phyloP scores from a whole-genome alignment of 2,888 invertebrate genomes.

The Melanostoma scalare region DNA sequence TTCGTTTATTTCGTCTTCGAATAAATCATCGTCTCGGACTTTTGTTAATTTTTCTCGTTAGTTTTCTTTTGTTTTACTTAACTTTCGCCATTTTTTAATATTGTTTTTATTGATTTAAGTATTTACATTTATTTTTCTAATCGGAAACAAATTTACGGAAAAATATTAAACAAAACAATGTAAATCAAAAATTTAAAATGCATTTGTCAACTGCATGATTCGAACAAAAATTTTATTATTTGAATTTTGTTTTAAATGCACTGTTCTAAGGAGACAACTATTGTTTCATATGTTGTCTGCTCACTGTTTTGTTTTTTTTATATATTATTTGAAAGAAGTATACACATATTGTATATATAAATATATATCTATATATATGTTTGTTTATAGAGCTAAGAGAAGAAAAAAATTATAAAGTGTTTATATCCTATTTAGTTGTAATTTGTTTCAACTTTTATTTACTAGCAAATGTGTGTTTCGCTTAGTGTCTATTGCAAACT shows the following conservation, averaged over 20 bases:
- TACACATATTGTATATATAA: too few species aligned
- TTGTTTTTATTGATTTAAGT: background rate
- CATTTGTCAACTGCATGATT: background rate
- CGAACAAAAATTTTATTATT: background rate
- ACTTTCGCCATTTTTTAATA: conserved; percentile 12
- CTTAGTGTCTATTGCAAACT: conserved; percentile 50
- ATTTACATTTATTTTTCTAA: conserved; percentile 30
- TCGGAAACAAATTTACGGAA: background rate
- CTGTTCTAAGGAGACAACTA: background rate
- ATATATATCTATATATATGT: background rate
- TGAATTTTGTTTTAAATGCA: background rate
- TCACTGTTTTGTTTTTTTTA: too few species aligned
- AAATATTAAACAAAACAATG: background rate
- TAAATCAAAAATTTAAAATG: background rate
- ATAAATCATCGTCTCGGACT: background rate
- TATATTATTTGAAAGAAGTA: too few species aligned
- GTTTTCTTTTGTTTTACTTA: conserved; percentile 4
- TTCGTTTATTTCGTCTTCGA: conserved; percentile 1
- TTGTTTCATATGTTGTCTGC: background rate
- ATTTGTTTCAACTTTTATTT: background rate
- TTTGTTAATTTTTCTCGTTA: background rate
- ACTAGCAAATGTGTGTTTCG: background rate
- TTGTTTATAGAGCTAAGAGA: conserved; percentile 21
- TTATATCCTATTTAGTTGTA: conserved; percentile 14
- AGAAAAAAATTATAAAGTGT: conserved; percentile 11